phyloP scores from a whole-genome alignment of 92 coral and sea anemone genomes.

The Parazoanthus atlanticus region DNA sequence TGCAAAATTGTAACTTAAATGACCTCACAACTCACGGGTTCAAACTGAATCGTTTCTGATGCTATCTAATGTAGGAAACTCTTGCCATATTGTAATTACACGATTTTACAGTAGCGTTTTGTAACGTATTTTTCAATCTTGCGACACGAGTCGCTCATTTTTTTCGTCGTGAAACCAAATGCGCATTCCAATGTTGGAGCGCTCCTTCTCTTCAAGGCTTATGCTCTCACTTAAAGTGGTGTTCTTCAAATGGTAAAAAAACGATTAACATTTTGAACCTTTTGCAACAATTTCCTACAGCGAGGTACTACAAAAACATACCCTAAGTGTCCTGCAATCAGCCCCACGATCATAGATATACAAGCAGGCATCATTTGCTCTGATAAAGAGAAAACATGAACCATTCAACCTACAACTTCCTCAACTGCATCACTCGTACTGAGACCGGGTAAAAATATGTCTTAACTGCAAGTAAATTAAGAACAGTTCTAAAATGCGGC shows the following conservation, averaged over 20 bases:
- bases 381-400: constrained; percentile 41
- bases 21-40: neutral
- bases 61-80: neutral
- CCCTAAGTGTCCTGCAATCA: constrained; percentile 82
- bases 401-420: neutral
- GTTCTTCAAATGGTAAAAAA: neutral
- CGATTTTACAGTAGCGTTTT: neutral
- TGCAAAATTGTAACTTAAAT: constrained; percentile 14
- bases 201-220: no score
- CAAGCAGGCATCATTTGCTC: constrained; percentile 86
- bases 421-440: neutral
- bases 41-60: neutral
- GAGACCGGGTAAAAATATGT: neutral
- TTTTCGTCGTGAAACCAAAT: no score
- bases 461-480: no score
- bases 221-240: no score
- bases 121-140: neutral
- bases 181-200: no score
- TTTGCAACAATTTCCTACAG: neutral
- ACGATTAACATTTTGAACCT: neutral
- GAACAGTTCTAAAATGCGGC: no score
- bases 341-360: constrained; percentile 89
- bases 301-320: constrained; percentile 35
- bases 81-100: neutral
- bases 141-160: no score